phyloP scores from a whole-genome alignment of 2,113 vertebrate genomes.

The Pica pica region DNA sequence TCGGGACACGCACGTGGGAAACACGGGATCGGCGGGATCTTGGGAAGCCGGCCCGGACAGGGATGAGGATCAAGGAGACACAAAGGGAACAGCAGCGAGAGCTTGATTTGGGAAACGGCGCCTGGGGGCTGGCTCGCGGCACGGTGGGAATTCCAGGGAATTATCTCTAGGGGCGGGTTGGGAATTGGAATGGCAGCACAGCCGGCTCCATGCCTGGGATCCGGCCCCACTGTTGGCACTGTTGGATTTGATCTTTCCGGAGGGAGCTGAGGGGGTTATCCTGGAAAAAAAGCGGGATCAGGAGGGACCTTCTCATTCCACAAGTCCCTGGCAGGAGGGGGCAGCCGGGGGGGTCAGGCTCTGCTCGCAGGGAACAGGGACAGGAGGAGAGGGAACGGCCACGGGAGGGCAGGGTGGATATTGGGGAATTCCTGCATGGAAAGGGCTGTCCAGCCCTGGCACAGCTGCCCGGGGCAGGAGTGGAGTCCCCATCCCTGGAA shows the following conservation, averaged over 20 bases:
- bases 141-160: not conserved
- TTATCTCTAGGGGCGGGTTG: no score
- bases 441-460: not conserved
- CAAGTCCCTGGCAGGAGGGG: not conserved
- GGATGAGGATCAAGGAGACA: not conserved
- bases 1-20: not conserved
- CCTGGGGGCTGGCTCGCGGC: not conserved
- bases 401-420: rapidly evolving
- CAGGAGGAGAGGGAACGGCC: not conserved
- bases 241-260: not conserved
- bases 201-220: not conserved
- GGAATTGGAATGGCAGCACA: rapidly evolving
- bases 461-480: not conserved
- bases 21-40: rapidly evolving
- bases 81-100: not conserved
- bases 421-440: not conserved
- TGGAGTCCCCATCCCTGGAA: not conserved
- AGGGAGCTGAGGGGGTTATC: not conserved
- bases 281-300: not conserved
- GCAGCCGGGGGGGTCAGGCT: rapidly evolving
- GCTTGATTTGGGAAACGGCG: not conserved
- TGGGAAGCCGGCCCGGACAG: not conserved
- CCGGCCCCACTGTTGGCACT: not conserved
- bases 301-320: not conserved
- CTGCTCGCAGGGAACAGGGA: not conserved